These are phyloP conservation scores for Nestor notabilis DNA, from an alignment of 2,113 vertebrate genomes.

Conservation along the genomic window DNA sequence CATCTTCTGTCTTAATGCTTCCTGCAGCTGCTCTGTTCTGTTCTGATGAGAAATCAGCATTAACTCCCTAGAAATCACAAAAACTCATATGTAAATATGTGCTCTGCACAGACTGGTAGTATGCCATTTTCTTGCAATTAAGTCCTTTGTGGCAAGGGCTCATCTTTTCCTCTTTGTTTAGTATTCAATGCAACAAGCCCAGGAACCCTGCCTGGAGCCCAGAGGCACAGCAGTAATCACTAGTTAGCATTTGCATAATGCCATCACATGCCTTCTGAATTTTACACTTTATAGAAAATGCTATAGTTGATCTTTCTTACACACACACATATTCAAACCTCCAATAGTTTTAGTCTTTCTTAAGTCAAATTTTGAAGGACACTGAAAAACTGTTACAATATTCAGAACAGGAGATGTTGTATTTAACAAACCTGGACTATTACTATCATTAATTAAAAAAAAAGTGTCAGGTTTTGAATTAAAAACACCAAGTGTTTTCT, in stretches of 20 bases:
- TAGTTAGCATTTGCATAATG: not conserved
- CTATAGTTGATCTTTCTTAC: not conserved
- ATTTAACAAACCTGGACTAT: not conserved
- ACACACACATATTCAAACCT: not conserved
- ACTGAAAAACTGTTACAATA: not conserved
- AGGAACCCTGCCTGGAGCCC: not conserved
- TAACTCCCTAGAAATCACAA: conserved; percentile 77
- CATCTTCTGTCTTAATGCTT: conserved; percentile 75
- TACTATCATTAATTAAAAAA: not conserved
- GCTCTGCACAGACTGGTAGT: not conserved
- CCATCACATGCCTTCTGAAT: not conserved
- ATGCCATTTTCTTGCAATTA: not conserved
- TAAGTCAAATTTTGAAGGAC: not conserved
- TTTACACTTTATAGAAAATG: not conserved
- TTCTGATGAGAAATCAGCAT: conserved; percentile 78
- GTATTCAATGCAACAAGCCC: not conserved
- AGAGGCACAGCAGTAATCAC: not conserved
- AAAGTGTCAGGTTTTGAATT: not conserved
- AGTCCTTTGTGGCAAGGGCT: not conserved
- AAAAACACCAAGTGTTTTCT: not conserved
- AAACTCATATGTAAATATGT: not conserved
- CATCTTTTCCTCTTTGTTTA: not conserved
- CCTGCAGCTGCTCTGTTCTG: conserved; percentile 80
- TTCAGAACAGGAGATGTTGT: not conserved
- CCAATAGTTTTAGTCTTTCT: not conserved